Percentiles rank a stretch among this genome's conserved stretches.
phyloP scores from a whole-genome alignment of 2,888 invertebrate genomes.

The Apamea sordens region DNA sequence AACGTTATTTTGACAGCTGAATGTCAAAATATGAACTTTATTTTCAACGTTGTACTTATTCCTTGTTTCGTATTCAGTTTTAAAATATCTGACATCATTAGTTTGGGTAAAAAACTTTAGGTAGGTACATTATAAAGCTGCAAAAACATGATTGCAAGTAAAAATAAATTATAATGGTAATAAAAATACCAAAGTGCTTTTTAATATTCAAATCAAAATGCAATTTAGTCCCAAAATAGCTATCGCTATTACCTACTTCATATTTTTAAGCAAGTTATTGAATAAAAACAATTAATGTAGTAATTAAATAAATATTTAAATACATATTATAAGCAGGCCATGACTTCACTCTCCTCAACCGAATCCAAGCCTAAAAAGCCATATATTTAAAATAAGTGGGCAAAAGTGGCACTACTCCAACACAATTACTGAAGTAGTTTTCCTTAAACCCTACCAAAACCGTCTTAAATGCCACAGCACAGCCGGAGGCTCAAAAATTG shows the following conservation, averaged over 20 bases:
- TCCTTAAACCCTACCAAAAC: slow-evolving; percentile 42
- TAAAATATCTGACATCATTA: background rate
- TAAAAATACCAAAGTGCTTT: slow-evolving; percentile 32
- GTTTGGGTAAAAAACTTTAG: background rate
- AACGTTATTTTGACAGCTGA: background rate
- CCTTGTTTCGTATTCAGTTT: background rate
- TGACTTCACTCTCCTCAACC: background rate
- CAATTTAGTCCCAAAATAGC: slow-evolving; percentile 38
- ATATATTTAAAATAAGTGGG: slow-evolving; percentile 37
- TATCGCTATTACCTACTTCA: slow-evolving; percentile 4
- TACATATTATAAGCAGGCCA: background rate
- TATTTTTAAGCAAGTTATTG: background rate
- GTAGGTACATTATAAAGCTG: background rate
- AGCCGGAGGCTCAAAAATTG: slow-evolving; percentile 29
- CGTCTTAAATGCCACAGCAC: slow-evolving; percentile 1
- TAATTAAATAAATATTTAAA: background rate
- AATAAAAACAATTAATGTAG: background rate
- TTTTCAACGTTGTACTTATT: background rate
- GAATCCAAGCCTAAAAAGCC: slow-evolving; percentile 20
- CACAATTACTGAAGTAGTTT: slow-evolving; percentile 29
- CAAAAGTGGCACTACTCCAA: slow-evolving; percentile 38
- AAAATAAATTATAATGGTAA: slow-evolving; percentile 18
- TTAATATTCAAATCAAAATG: slow-evolving; percentile 41
- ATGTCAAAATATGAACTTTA: background rate
- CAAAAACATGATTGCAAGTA: slow-evolving; percentile 16